Conservation (phyloP, 2,888 invertebrate species). For the Lumbricus terrestris region DNA sequence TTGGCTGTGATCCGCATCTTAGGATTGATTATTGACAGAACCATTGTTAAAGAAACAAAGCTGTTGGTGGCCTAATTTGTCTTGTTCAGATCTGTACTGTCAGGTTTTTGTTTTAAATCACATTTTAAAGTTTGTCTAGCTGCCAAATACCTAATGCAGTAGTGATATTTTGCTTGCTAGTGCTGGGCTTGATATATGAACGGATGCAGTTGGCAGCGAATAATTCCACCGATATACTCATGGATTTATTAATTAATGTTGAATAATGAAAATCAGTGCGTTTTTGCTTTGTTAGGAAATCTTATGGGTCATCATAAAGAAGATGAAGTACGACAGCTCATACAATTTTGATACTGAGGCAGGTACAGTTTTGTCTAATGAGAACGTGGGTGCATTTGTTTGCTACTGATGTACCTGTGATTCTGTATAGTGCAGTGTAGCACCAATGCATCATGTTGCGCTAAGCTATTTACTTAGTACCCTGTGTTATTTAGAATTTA, state of each 20-base stretch:
- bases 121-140: background rate
- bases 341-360: conserved; percentile 63
- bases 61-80: background rate
- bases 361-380: conserved; percentile 22
- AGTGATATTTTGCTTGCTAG: background rate
- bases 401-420: too few species aligned
- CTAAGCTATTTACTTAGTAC: too few species aligned
- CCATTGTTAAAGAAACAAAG: background rate
- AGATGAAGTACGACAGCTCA: conserved; percentile 62
- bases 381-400: background rate
- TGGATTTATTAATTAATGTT: background rate
- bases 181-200: background rate
- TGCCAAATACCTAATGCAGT: background rate
- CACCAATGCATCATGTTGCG: too few species aligned
- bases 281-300: conserved; percentile 51
- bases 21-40: background rate
- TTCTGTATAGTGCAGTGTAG: too few species aligned
- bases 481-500: too few species aligned
- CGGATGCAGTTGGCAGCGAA: background rate
- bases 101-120: background rate
- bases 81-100: background rate
- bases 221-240: background rate
- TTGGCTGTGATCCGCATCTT: background rate
- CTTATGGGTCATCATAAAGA: conserved; percentile 61
- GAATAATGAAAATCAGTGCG: background rate